Conservation (phyloP, 2,888 invertebrate species). For the Ceraclea dissimilis region DNA sequence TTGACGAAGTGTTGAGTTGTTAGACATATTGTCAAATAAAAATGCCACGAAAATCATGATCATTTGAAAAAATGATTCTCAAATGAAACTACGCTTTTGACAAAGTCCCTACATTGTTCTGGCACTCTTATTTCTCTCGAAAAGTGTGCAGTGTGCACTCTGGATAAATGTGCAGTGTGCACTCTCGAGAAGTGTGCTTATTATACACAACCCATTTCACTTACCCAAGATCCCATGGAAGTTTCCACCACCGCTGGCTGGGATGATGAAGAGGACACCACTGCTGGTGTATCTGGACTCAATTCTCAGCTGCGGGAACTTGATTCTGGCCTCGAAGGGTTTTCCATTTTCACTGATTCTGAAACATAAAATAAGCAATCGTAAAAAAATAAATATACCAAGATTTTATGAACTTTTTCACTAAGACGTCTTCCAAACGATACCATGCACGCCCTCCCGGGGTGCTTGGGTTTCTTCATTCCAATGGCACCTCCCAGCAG, state of each 20-base stretch:
- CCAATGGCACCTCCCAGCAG: too few relatives aligned
- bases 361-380: conserved; percentile 14
- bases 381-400: not conserved
- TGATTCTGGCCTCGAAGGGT: conserved; percentile 57
- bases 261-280: conserved; percentile 61
- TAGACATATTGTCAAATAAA: not conserved
- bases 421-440: too few relatives aligned
- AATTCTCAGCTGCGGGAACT: conserved; percentile 58
- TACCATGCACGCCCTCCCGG: too few relatives aligned
- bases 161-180: too few relatives aligned
- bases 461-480: too few relatives aligned
- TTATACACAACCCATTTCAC: too few relatives aligned
- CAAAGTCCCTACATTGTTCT: not conserved
- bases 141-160: not conserved
- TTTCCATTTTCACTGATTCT: conserved; percentile 51
- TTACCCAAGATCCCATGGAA: conserved; percentile 57
- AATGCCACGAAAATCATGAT: too few relatives aligned
- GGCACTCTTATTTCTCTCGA: not conserved
- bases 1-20: not conserved
- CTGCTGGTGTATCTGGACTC: conserved; percentile 60
- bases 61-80: too few relatives aligned
- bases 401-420: too few relatives aligned
- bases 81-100: not conserved
- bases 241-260: conserved; percentile 63
- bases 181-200: too few relatives aligned